phyloP scores from a whole-genome alignment of 2,113 vertebrate genomes.

The Aplodontia rufa region DNA sequence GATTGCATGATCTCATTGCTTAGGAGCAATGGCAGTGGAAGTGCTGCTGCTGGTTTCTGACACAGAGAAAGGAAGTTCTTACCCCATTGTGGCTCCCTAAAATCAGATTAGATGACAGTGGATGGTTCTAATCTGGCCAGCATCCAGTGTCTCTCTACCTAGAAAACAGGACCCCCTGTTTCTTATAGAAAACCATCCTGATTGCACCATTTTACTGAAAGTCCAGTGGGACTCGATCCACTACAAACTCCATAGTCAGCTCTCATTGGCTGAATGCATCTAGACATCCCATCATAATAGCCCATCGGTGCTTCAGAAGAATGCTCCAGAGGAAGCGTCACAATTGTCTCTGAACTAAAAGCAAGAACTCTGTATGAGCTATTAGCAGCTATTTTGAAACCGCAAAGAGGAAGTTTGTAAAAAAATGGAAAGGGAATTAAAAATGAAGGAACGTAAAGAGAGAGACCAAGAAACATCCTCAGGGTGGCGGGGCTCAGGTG shows the following conservation, averaged over 20 bases:
- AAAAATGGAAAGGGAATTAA: neutral
- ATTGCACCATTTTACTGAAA: neutral
- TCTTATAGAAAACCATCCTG: neutral
- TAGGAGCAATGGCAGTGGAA: neutral
- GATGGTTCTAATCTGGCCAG: neutral
- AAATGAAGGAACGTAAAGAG: neutral
- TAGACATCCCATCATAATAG: neutral
- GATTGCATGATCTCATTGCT: neutral
- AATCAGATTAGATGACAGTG: neutral
- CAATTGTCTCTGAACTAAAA: neutral
- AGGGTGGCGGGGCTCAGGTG: neutral
- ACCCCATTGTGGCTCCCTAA: neutral
- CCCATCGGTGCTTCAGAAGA: neutral
- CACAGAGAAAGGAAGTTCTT: neutral
- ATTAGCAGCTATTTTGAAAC: neutral
- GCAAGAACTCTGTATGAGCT: neutral
- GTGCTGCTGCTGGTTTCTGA: neutral
- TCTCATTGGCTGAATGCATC: neutral
- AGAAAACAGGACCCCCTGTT: neutral
- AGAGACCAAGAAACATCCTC: neutral
- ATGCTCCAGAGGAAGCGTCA: neutral
- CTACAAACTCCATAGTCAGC: neutral
- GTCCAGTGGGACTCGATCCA: neutral
- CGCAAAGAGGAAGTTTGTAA: neutral
- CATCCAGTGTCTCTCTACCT: neutral